Percentiles rank a stretch among this genome's conserved stretches.
These are phyloP conservation scores for Brachyptera risi DNA, from an alignment of 2,888 invertebrate species.

Conservation along the genomic window DNA sequence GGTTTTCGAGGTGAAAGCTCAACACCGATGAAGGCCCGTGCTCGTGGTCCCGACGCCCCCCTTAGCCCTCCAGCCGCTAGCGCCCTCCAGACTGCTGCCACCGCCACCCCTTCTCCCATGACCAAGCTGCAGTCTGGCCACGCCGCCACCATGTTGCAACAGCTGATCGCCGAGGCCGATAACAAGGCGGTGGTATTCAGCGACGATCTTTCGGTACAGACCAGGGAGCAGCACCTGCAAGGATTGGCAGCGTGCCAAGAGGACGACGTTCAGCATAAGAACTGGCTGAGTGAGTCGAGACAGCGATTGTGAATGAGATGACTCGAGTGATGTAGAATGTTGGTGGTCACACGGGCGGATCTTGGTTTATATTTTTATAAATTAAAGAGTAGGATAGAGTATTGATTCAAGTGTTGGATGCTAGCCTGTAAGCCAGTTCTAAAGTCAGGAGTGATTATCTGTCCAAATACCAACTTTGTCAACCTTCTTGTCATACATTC, in stretches of 20 bases:
- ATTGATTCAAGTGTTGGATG: no score
- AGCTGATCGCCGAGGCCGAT: slow-evolving; percentile 87
- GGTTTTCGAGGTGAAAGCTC: slow-evolving; percentile 58
- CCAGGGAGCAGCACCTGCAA: slow-evolving; percentile 70
- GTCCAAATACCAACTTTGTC: no score
- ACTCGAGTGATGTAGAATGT: no score
- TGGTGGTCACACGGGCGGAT: no score
- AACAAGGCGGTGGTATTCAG: slow-evolving; percentile 94
- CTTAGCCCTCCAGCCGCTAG: slow-evolving; percentile 42
- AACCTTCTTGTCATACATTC: no score
- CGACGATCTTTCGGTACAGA: slow-evolving; percentile 80
- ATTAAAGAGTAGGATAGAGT: no score
- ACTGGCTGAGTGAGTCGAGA: slow-evolving; percentile 83
- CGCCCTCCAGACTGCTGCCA: slow-evolving; percentile 36
- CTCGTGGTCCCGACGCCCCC: slow-evolving; percentile 42
- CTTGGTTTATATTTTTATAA: no score
- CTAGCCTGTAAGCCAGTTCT: no score
- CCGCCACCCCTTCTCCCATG: slow-evolving; percentile 59
- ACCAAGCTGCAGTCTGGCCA: slow-evolving; percentile 65
- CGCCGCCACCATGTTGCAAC: slow-evolving; percentile 79
- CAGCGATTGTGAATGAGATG: no score
- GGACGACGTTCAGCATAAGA: slow-evolving; percentile 88
- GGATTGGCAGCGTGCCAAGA: slow-evolving; percentile 83
- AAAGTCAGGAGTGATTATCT: no score
- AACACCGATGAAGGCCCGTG: slow-evolving; percentile 51